Percentiles rank a stretch among this genome's conserved stretches.
These are phyloP conservation scores for Xestobium rufovillosum DNA, from an alignment of 2,888 invertebrate species.

Conservation along the genomic window DNA sequence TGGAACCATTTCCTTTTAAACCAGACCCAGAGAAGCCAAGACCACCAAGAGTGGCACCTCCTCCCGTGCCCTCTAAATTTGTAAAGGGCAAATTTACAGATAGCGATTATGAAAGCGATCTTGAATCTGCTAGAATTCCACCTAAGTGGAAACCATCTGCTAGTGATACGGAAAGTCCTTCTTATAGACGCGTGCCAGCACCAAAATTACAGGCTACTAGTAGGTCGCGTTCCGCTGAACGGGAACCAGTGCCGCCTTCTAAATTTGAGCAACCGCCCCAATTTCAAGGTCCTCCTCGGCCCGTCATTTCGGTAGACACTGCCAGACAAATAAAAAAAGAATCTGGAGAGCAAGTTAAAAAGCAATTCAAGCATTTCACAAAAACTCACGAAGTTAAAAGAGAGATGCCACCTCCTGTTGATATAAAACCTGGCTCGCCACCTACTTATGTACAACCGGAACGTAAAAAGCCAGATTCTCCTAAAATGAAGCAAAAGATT, in stretches of 20 bases:
- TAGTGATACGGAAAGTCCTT: slow-evolving; percentile 57
- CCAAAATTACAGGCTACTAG: slow-evolving; percentile 44
- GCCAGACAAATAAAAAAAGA: slow-evolving; percentile 28
- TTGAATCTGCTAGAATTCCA: slow-evolving; percentile 43
- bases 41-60: slow-evolving; percentile 43
- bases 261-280: slow-evolving; percentile 48
- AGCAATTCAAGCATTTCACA: slow-evolving; percentile 32
- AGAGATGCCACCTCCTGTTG: slow-evolving; percentile 31
- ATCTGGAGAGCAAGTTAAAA: slow-evolving; percentile 31
- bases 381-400: slow-evolving; percentile 30
- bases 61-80: slow-evolving; percentile 52
- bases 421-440: slow-evolving; percentile 42
- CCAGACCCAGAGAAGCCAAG: slow-evolving; percentile 43
- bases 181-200: slow-evolving; percentile 49
- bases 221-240: slow-evolving; percentile 50
- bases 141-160: slow-evolving; percentile 56
- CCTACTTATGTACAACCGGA: slow-evolving; percentile 38
- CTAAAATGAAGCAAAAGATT: slow-evolving; percentile 47
- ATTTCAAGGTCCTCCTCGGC: slow-evolving; percentile 40
- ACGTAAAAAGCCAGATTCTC: slow-evolving; percentile 43
- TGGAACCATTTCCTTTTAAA: slow-evolving; percentile 47
- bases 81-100: slow-evolving; percentile 51
- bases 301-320: slow-evolving; percentile 36
- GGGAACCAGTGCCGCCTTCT: slow-evolving; percentile 49
- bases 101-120: slow-evolving; percentile 63